These are phyloP conservation scores for Gasteruption jaculator DNA, from an alignment of 2,888 invertebrate species.

Conservation along the genomic window DNA sequence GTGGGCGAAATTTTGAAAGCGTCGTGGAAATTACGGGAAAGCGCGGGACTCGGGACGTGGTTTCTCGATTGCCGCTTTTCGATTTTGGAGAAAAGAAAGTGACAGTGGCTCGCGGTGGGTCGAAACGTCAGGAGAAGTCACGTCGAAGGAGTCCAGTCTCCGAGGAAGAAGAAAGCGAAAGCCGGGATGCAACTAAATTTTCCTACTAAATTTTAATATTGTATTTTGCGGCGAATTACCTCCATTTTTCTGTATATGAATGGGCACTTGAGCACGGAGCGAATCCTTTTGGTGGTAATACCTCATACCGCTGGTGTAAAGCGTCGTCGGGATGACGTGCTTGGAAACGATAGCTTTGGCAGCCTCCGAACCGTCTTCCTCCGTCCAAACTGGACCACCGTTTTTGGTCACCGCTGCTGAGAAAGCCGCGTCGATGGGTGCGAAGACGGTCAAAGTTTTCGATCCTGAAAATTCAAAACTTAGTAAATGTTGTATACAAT, in stretches of 20 bases:
- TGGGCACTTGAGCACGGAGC: slow-evolving; percentile 68
- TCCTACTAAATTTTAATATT: too few species aligned
- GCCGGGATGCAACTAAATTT: too few species aligned
- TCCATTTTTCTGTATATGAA: slow-evolving; percentile 76
- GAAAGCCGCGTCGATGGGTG: slow-evolving; percentile 80
- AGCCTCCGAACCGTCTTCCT: slow-evolving; percentile 44
- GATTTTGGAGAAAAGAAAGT: too few species aligned
- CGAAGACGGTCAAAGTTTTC: slow-evolving; percentile 81
- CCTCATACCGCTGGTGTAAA: slow-evolving; percentile 83
- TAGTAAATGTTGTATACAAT: neutral
- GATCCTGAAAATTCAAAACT: slow-evolving; percentile 55
- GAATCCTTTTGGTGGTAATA: slow-evolving; percentile 82
- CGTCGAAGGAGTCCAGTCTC: too few species aligned
- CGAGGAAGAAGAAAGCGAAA: too few species aligned
- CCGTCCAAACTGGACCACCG: slow-evolving; percentile 51
- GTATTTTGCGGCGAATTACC: too few species aligned
- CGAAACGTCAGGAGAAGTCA: too few species aligned
- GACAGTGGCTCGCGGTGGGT: too few species aligned
- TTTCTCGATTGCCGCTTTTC: too few species aligned
- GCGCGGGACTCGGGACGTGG: too few species aligned
- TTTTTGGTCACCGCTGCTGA: slow-evolving; percentile 55
- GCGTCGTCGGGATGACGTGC: slow-evolving; percentile 72
- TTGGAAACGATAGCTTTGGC: slow-evolving; percentile 72
- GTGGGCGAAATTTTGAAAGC: too few species aligned
- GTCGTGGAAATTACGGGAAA: too few species aligned